phyloP scores from a whole-genome alignment of 2,888 invertebrate genomes.

The Lochmaea capreae region DNA sequence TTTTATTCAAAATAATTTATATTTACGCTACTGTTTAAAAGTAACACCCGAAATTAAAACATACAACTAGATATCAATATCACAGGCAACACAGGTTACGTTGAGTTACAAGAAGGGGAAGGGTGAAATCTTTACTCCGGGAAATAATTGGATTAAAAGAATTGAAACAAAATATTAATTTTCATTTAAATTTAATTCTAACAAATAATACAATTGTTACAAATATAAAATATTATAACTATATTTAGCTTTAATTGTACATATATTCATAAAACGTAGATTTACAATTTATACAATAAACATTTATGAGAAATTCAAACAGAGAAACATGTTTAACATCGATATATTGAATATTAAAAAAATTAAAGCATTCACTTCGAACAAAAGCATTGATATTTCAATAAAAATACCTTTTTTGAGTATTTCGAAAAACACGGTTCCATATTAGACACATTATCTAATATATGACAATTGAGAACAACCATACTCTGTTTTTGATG shows the following conservation, averaged over 20 bases:
- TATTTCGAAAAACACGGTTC: background rate
- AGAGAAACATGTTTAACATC: constrained; percentile 24
- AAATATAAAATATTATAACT: constrained; percentile 49
- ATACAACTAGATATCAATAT: too few relatives aligned
- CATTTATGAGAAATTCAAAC: constrained; percentile 32
- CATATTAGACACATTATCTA: background rate
- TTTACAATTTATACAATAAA: constrained; percentile 47
- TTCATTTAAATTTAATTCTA: constrained; percentile 44
- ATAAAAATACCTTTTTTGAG: background rate
- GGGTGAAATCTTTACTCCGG: too few relatives aligned
- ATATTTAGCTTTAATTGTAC: constrained; percentile 46
- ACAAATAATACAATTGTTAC: constrained; percentile 46
- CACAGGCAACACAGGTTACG: too few relatives aligned
- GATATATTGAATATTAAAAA: constrained; percentile 4
- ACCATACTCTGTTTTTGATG: background rate
- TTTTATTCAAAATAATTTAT: too few relatives aligned
- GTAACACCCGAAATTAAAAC: too few relatives aligned
- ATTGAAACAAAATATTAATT: background rate
- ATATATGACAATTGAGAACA: background rate
- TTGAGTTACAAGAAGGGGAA: too few relatives aligned
- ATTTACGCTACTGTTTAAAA: too few relatives aligned
- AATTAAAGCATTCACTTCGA: constrained; percentile 9
- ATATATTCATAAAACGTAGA: constrained; percentile 42
- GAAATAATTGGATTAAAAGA: background rate
- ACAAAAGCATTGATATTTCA: background rate